These are phyloP conservation scores for Chamaetylas fuelleborni DNA, from an alignment of 2,113 vertebrate genomes.

Conservation along the genomic window DNA sequence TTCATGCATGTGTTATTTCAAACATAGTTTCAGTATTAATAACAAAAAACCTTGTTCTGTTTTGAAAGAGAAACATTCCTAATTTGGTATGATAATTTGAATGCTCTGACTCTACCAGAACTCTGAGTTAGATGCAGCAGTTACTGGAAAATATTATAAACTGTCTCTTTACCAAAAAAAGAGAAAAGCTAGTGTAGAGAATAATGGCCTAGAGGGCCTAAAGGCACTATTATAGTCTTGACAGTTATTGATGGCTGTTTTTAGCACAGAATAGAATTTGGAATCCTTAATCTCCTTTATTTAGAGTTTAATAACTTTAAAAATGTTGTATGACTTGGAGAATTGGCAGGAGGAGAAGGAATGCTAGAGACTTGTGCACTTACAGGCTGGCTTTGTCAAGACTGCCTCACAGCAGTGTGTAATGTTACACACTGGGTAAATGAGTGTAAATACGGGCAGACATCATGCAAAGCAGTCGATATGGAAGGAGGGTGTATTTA, in stretches of 20 bases:
- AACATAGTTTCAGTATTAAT: not conserved
- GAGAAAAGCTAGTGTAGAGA: not conserved
- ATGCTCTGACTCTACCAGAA: not conserved
- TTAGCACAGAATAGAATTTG: conserved; percentile 37
- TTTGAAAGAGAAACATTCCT: not conserved
- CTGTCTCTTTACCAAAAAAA: conserved; percentile 33
- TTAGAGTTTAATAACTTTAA: conserved; percentile 55
- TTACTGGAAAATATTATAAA: conserved; percentile 31
- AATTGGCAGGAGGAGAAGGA: conserved; percentile 3
- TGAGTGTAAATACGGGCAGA: not conserved
- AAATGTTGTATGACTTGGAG: conserved; percentile 16
- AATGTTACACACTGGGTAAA: not conserved
- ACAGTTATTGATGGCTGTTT: conserved; percentile 44
- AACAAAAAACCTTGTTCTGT: not conserved
- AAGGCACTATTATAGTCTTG: conserved; percentile 11
- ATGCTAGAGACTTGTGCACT: not conserved
- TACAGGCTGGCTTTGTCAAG: not conserved
- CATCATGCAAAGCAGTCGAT: accelerated
- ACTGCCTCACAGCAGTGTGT: not conserved
- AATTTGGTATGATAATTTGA: conserved; percentile 2
- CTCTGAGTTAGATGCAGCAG: not conserved
- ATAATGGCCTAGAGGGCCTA: not conserved
- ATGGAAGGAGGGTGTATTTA: not conserved
- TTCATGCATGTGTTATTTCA: not conserved
- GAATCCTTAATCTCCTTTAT: conserved; percentile 40